Evolutionary conservation across 2,888 invertebrate species (phyloP).

Genomic region (Hirtodrosophila duncani): DNA sequence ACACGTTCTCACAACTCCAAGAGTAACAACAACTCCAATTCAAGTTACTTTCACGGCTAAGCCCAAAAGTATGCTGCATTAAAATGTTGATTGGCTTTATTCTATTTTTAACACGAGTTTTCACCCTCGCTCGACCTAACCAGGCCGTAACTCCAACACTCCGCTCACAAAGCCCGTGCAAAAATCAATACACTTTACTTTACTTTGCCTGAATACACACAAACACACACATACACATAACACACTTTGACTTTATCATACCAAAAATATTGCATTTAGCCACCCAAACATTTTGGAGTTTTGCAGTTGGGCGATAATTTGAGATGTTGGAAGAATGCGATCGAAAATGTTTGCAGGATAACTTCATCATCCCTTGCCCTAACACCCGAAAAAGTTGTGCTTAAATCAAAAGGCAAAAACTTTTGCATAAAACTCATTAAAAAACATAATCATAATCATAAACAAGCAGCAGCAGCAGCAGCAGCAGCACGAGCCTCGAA

Average conservation of each 20-base stretch:
- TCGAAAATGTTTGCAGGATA: too few species aligned
- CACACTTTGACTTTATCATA: too few species aligned
- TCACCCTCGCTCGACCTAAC: background rate
- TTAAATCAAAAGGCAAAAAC: conserved; percentile 4
- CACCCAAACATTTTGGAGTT: too few species aligned
- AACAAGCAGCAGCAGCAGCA: too few species aligned
- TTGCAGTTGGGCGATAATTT: too few species aligned
- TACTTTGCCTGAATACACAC: background rate
- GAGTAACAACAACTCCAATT: too few species aligned
- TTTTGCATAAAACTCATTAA: conserved; percentile 55
- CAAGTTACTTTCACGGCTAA: too few species aligned
- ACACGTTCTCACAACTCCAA: too few species aligned
- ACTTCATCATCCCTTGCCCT: background rate
- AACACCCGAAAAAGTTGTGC: conserved; percentile 10
- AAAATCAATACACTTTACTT: conserved; percentile 10
- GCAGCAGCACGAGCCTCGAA: background rate
- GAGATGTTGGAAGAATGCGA: too few species aligned
- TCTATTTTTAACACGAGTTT: conserved; percentile 35
- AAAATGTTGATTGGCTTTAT: conserved; percentile 34
- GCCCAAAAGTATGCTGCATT: too few species aligned
- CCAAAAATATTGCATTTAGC: too few species aligned
- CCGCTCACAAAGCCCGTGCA: conserved; percentile 10
- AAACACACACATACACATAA: background rate
- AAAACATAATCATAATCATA: conserved; percentile 41
- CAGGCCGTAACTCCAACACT: too few species aligned